A percentile compares a stretch with the other conserved stretches of the same genome.
These are phyloP conservation scores for Calyptommatus sinebrachiatus DNA, from an alignment of 2,113 vertebrate species.

Conservation along the genomic window DNA sequence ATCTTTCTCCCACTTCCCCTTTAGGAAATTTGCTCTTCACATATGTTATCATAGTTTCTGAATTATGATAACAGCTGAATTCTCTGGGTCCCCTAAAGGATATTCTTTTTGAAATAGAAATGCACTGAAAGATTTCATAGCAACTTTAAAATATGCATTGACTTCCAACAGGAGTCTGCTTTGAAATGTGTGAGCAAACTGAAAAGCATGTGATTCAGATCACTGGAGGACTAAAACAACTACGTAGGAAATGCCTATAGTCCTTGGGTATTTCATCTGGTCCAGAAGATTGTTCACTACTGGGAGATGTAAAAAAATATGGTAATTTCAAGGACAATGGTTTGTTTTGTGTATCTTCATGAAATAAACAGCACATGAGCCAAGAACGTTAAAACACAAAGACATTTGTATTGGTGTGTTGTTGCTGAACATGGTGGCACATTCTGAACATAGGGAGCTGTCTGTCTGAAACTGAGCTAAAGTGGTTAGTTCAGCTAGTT, in stretches of 20 bases:
- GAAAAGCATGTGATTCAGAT: slow-evolving; percentile 4
- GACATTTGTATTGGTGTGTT: too few species aligned
- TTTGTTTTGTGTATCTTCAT: background rate
- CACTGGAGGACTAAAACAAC: slow-evolving; percentile 1
- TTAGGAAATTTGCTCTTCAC: background rate
- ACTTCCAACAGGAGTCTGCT: background rate
- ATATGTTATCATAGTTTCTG: background rate
- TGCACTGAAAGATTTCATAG: background rate
- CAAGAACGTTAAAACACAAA: too few species aligned
- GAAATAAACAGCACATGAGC: too few species aligned
- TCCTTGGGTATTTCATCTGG: background rate
- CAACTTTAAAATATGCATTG: slow-evolving; percentile 21
- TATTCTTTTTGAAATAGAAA: slow-evolving; percentile 18
- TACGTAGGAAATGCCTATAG: background rate
- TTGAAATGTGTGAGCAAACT: slow-evolving; percentile 13
- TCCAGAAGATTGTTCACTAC: background rate
- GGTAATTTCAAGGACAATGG: background rate
- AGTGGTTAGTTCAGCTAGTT: too few species aligned
- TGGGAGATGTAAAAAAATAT: background rate
- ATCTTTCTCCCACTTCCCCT: background rate
- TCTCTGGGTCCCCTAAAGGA: slow-evolving; percentile 12
- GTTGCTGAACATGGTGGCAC: too few species aligned
- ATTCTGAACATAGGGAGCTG: too few species aligned
- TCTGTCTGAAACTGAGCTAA: too few species aligned
- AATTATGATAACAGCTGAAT: slow-evolving; percentile 2